These are phyloP conservation scores for Nycticebus coucang DNA, from an alignment of 2,113 vertebrate species.

Conservation along the genomic window DNA sequence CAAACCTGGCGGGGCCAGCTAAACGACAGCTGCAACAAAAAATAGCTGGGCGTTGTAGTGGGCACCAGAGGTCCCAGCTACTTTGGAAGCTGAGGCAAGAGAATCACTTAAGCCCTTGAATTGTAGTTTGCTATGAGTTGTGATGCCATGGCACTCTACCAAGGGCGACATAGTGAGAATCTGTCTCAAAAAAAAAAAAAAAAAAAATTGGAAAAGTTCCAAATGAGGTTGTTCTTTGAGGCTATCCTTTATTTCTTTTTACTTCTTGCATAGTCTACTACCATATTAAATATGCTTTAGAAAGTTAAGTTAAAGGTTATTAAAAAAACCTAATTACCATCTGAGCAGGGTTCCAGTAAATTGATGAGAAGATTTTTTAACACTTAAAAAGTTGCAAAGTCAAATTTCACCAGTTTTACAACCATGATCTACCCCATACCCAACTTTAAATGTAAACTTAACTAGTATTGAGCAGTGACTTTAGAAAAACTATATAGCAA, in stretches of 20 bases:
- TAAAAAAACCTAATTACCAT: background rate
- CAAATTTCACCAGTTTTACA: background rate
- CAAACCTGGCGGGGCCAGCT: no score
- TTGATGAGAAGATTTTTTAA: background rate
- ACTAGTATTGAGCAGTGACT: background rate
- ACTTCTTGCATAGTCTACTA: background rate
- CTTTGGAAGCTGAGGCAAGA: no score
- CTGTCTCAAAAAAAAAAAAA: no score
- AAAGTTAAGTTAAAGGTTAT: background rate
- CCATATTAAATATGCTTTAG: background rate
- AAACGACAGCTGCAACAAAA: no score
- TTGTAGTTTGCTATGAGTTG: no score
- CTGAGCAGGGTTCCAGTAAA: background rate
- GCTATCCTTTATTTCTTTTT: background rate
- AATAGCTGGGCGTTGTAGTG: no score
- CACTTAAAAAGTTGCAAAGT: background rate
- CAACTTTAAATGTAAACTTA: background rate
- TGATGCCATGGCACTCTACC: no score
- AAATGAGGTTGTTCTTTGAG: background rate
- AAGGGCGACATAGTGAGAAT: no score
- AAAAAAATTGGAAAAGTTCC: background rate
- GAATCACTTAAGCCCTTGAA: no score
- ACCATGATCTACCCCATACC: background rate
- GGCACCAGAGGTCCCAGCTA: no score
- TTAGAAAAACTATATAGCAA: slow-evolving; percentile 17